Conservation (phyloP, 2,797 vertebrate species). For the Siniperca obscura region DNA sequence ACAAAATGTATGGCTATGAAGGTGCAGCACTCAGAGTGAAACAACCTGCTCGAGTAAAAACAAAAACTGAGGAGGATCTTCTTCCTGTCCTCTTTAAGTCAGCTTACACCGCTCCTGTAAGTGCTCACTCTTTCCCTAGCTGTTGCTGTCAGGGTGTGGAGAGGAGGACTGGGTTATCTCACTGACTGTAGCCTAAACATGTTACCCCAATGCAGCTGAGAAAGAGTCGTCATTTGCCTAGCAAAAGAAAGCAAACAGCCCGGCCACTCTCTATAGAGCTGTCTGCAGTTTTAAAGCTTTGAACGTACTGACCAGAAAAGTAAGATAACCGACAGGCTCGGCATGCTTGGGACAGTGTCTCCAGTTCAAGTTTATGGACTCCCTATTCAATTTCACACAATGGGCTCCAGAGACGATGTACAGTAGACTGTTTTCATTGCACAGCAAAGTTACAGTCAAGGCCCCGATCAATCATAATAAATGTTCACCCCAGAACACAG, state of each 20-base stretch:
- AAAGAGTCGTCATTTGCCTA: constrained; percentile 55
- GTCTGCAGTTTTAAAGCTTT: constrained; percentile 51
- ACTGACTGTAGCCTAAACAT: constrained; percentile 67
- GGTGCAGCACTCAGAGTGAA: constrained; percentile 22
- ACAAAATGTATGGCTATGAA: constrained; percentile 23
- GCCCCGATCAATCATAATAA: constrained; percentile 67
- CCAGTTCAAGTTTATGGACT: constrained; percentile 70
- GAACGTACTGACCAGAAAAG: constrained; percentile 33
- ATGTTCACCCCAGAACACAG: constrained; percentile 55
- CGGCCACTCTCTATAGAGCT: constrained; percentile 39
- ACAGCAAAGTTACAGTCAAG: constrained; percentile 60
- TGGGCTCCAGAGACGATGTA: constrained; percentile 70
- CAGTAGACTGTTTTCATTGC: constrained; percentile 73
- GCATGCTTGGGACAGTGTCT: constrained; percentile 66
- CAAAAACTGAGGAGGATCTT: constrained; percentile 50
- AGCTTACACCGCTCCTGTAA: constrained; percentile 13
- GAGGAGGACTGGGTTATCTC: constrained; percentile 64
- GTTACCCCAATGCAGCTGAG: constrained; percentile 36
- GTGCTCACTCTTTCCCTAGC: constrained; percentile 22
- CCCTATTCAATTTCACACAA: constrained; percentile 80
- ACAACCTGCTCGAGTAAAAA: constrained; percentile 35
- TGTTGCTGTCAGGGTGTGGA: constrained; percentile 42
- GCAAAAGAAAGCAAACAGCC: constrained; percentile 61
- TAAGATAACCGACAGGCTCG: constrained; percentile 53
- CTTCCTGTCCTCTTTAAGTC: constrained; percentile 3